A percentile compares a stretch with the other conserved stretches of the same genome.
phyloP scores from a whole-genome alignment of 2,113 vertebrate genomes.

The Zosterops lateralis region DNA sequence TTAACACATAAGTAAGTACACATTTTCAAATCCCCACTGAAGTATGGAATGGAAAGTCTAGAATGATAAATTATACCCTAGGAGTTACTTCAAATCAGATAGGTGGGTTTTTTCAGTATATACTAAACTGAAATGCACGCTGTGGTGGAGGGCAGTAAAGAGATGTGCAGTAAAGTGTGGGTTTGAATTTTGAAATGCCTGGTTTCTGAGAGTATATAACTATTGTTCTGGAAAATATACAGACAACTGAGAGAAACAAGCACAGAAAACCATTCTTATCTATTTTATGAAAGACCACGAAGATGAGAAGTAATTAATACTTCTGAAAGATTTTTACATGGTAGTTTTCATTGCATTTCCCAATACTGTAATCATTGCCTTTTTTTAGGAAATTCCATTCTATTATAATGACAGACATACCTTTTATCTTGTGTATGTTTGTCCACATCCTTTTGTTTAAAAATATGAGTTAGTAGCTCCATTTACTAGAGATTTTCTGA shows the following conservation, averaged over 20 bases:
- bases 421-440: background rate
- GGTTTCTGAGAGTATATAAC: background rate
- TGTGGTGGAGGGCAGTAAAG: background rate
- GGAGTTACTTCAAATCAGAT: background rate
- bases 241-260: background rate
- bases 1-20: background rate
- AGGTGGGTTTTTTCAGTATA: background rate
- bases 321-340: background rate
- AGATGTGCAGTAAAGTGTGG: background rate
- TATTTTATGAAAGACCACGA: background rate
- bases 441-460: background rate
- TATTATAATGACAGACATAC: background rate
- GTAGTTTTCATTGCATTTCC: background rate
- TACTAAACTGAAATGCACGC: background rate
- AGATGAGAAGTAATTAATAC: background rate
- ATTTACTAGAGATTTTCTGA: background rate
- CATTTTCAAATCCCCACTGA: background rate
- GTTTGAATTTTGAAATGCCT: background rate
- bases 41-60: background rate
- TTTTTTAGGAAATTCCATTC: background rate
- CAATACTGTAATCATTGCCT: background rate
- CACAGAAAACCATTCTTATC: background rate
- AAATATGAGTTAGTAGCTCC: background rate
- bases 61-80: background rate
- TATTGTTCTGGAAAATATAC: background rate